These are phyloP conservation scores for Crocodylus rhombifer DNA, from an alignment of 2,797 vertebrate genomes.

Conservation along the genomic window DNA sequence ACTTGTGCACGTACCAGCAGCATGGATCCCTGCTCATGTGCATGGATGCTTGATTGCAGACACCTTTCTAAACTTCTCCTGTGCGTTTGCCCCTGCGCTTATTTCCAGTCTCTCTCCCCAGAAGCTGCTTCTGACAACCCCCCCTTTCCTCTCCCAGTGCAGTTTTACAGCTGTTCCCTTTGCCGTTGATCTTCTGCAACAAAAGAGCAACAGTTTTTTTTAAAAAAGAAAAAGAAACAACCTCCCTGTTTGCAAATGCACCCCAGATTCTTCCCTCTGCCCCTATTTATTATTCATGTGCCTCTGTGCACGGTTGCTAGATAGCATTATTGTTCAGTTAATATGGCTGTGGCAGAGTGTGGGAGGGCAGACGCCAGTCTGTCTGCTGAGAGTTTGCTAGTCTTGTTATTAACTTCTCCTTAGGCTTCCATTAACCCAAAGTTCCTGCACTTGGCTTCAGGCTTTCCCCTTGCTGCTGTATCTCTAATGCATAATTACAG, in stretches of 20 bases:
- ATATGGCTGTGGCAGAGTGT: conserved; percentile 77
- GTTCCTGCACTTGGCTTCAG: conserved; percentile 75
- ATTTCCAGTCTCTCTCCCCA: not conserved
- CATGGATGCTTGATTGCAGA: not conserved
- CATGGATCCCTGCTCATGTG: not conserved
- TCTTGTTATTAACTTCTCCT: conserved; percentile 86
- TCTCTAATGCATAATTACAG: conserved; percentile 75
- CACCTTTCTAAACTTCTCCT: not conserved
- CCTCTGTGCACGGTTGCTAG: conserved; percentile 45
- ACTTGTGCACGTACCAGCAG: not conserved
- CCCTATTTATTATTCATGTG: not conserved
- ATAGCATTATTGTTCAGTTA: conserved; percentile 58
- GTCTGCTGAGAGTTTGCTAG: conserved; percentile 78
- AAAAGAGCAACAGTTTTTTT: too few relatives aligned
- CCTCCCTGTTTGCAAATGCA: not conserved
- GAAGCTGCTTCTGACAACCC: not conserved
- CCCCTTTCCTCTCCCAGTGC: fast-evolving
- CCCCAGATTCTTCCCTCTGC: not conserved
- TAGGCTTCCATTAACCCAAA: conserved; percentile 81
- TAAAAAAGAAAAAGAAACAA: not conserved
- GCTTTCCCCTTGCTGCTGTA: conserved; percentile 69
- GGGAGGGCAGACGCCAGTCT: conserved; percentile 84
- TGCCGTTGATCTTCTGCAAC: too few relatives aligned
- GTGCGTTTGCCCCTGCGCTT: fast-evolving
- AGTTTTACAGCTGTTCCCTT: not conserved